Conservation (phyloP, 2,888 invertebrate species). For the Aspidiotus rigidus region DNA sequence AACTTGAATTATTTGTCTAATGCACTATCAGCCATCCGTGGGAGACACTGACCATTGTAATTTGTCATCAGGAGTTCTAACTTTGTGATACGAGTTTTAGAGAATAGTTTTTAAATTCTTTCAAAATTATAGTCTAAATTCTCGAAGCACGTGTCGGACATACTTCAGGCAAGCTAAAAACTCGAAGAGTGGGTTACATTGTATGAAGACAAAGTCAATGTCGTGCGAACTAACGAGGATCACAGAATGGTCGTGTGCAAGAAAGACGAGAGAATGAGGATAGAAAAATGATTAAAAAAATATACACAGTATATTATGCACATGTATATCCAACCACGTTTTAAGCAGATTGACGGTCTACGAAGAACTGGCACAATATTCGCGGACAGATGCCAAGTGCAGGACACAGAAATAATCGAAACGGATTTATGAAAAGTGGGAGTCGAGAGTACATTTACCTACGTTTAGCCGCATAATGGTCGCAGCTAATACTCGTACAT, state of each 20-base stretch:
- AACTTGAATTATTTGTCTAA: too few species aligned
- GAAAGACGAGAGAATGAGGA: neutral
- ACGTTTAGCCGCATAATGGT: neutral
- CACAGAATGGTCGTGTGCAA: neutral
- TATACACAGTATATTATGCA: neutral
- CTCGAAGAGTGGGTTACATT: too few species aligned
- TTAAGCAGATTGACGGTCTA: constrained; percentile 11
- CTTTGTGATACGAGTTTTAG: too few species aligned
- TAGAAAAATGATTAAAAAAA: neutral
- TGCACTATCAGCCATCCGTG: too few species aligned
- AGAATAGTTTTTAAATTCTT: too few species aligned
- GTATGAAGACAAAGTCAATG: too few species aligned
- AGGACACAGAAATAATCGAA: constrained; percentile 3
- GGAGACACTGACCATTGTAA: too few species aligned
- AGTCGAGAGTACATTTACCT: neutral
- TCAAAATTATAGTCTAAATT: too few species aligned
- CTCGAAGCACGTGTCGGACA: too few species aligned
- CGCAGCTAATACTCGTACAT: neutral
- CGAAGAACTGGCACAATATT: constrained; percentile 24
- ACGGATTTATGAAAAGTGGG: constrained; percentile 4
- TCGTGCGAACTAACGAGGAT: too few species aligned
- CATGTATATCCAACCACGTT: neutral
- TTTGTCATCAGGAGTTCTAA: too few species aligned
- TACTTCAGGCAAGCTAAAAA: too few species aligned
- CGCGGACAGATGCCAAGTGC: constrained; percentile 22